Evolutionary conservation across 2,888 invertebrate species (phyloP).

Genomic region (Heliconius hortense): DNA sequence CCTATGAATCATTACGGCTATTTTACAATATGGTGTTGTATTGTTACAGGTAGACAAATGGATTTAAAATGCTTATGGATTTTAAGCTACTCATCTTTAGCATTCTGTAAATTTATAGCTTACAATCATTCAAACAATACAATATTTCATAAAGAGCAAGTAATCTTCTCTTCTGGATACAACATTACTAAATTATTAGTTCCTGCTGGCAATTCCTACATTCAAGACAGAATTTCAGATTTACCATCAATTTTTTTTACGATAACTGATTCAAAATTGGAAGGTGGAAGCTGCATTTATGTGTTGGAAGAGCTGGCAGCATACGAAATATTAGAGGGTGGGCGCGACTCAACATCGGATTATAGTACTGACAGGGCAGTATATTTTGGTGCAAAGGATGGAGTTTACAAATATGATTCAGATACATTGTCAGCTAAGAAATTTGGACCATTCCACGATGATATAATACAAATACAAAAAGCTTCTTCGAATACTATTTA

Average conservation of each 20-base stretch:
- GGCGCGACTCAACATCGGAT: slow-evolving; percentile 63
- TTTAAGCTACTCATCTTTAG: slow-evolving; percentile 17
- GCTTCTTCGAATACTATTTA: slow-evolving; percentile 58
- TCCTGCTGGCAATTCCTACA: slow-evolving; percentile 55
- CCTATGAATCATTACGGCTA: too few species aligned
- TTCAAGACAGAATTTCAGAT: slow-evolving; percentile 54
- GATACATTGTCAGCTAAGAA: slow-evolving; percentile 62
- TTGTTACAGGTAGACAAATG: slow-evolving; percentile 34
- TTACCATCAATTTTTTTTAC: slow-evolving; percentile 67
- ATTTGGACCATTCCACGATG: slow-evolving; percentile 59
- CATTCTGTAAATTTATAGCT: slow-evolving; percentile 22
- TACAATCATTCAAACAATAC: slow-evolving; percentile 39
- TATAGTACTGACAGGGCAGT: slow-evolving; percentile 55
- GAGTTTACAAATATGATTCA: slow-evolving; percentile 59
- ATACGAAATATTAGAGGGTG: slow-evolving; percentile 65
- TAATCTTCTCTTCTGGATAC: slow-evolving; percentile 59
- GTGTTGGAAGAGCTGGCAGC: slow-evolving; percentile 67
- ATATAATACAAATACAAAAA: slow-evolving; percentile 66
- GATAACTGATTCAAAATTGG: slow-evolving; percentile 55
- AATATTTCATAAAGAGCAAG: slow-evolving; percentile 58
- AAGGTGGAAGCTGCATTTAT: slow-evolving; percentile 66
- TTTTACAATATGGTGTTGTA: background rate
- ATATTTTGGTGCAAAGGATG: slow-evolving; percentile 62
- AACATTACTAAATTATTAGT: slow-evolving; percentile 64
- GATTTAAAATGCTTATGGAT: background rate